Evolutionary conservation across 2,113 vertebrate species (phyloP), one percentile per base, ranked within the genome.

Genomic region (Psammodynastes pulverulentus): DNA sequence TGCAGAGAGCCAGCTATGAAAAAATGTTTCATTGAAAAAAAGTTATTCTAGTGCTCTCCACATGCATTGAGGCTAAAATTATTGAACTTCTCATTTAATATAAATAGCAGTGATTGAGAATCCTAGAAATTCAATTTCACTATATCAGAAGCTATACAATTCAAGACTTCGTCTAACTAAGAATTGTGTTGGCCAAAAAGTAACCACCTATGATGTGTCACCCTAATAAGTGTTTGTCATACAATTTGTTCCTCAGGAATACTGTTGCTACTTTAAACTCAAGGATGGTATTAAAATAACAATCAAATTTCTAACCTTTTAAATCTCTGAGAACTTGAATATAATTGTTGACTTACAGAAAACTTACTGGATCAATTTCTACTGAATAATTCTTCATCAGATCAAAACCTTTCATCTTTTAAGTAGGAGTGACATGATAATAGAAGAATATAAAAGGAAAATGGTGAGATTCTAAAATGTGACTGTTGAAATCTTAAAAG

Each of bases 51-150:
- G 5, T 72, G 62, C 62, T 34, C 13, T 72, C 62, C 62, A 34
- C 13, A 34, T 17, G 29, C 2, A n/a, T 72, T 17, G 29, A 72
- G 62, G n/a, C 29, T 72, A 72, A n/a, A 34, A 34, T 72, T 72
- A 29, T n/a, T 34, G 62, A 72, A 34, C n/a, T 72, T 72, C n/a
- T 72, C n/a, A 72, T 72, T 72, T n/a, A 72, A 92, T 93, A 94
- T 67, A 49, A 88, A 5, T 12, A 67, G 29, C 93, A 58, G 62
- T 4, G 84, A 21, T 26, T 62, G 39, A 52, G 84, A 52, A n/a
- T 67, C 13, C 17, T 29, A 9, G 13, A 88, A 88, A 19, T 54
- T 54, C 45, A 45, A 12, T 48, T 15, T 86, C 26, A 24, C 21
- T 88, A 39, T 49, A 45, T 29, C 24, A 67, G 19, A 48, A 21